Evolutionary conservation across 2,113 vertebrate species (phyloP).

Genomic region (Dasyprocta punctata): DNA sequence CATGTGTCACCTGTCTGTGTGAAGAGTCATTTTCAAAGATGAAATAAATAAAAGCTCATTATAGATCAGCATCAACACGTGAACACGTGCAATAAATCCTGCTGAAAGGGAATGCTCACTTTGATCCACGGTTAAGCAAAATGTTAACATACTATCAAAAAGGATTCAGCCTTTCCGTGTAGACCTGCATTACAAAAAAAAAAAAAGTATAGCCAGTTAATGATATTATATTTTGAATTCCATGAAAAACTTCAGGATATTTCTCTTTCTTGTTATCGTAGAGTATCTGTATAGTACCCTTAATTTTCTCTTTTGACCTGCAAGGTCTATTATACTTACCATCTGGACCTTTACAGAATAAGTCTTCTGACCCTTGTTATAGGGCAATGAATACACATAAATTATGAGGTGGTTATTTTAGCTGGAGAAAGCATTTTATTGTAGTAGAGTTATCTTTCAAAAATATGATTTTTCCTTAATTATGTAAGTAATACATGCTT

Average conservation of each 20-base stretch:
- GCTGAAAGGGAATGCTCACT: neutral
- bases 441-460: neutral
- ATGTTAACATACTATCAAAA: neutral
- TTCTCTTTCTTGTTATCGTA: neutral
- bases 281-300: neutral
- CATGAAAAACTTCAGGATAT: neutral
- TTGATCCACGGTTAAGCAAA: constrained; percentile 23
- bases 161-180: neutral
- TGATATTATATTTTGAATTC: neutral
- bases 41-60: constrained; percentile 14
- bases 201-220: neutral
- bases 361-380: no score
- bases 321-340: neutral
- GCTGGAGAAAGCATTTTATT: neutral
- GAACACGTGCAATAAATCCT: neutral
- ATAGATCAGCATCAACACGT: neutral
- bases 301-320: neutral
- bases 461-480: neutral
- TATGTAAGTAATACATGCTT: neutral
- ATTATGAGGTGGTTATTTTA: neutral
- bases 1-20: constrained; percentile 17
- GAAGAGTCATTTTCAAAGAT: constrained; percentile 55
- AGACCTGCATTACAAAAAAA: neutral
- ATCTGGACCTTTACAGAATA: neutral
- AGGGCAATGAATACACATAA: neutral